These are phyloP conservation scores for Eulimnadia texana DNA, from an alignment of 1,140 invertebrate genomes.

Conservation along the genomic window DNA sequence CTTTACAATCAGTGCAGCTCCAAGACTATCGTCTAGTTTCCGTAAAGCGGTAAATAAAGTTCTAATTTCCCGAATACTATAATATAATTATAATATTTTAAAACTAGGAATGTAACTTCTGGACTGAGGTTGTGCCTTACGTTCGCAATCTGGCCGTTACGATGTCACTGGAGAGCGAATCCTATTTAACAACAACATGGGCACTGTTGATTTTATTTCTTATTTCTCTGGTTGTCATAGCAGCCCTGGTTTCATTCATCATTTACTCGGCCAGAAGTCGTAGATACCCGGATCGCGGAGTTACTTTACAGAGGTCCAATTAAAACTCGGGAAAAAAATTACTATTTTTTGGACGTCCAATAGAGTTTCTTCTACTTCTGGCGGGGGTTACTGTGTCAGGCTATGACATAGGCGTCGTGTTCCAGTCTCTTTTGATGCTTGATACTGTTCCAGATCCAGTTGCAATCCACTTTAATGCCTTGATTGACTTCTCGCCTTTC, in stretches of 20 bases:
- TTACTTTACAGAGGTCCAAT: not conserved
- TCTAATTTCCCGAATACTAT: not conserved
- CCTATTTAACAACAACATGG: not conserved
- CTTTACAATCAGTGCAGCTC: not conserved
- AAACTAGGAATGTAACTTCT: not conserved
- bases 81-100: not conserved
- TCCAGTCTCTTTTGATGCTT: not conserved
- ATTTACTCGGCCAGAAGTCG: not conserved
- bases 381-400: not conserved
- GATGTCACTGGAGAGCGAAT: not conserved
- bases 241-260: not conserved
- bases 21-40: not conserved
- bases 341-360: not conserved
- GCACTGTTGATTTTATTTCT: not conserved
- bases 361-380: not conserved
- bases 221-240: conserved; percentile 3
- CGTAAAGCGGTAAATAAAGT: not conserved
- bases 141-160: not conserved
- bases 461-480: not conserved
- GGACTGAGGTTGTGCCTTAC: not conserved
- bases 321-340: not conserved
- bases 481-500: not conserved
- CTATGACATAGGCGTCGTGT: not conserved
- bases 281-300: conserved; percentile 6
- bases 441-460: not conserved